Evolutionary conservation across 2,797 vertebrate species (phyloP), one percentile per base, ranked within the genome.

Genomic region (Lutjanus argentimaculatus): DNA sequence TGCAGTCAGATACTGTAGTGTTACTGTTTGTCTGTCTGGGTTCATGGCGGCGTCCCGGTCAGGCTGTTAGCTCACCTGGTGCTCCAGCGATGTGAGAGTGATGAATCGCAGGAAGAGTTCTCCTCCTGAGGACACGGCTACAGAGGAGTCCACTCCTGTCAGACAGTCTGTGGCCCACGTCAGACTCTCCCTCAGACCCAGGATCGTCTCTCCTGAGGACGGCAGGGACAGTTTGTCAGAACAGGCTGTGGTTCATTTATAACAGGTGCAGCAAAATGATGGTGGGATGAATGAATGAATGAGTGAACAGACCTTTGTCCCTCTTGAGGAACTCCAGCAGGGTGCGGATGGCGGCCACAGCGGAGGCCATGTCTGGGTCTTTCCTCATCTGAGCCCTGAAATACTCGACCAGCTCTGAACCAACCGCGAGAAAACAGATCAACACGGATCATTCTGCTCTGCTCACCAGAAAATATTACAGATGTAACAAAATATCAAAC

Each of bases 91-190:
- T 0, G 99, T 98, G 72, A 99, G 98, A 64, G 96, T 99, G 88
- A 99, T 99, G 92, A 99, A 99, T 45, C 98, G 97, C 52, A 99
- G 95, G 93, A 99, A 99, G 46, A 99, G 97, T 85, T 99, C 98
- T 62, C 98, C 98, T 0, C 97, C 98, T 0, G 98, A 99, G 6
- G 97, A 99, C 46, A 99, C 97, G 0, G 98, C 97, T 88, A 99
- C 99, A 0, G 99, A 99, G 1, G 99, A 99, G 94, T 99, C 98
- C 46, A 96, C 97, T 1, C 95, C 91, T 0, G 95, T 97, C 67
- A 99, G 93, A 0, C 95, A 96, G 81, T 94, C 91, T 52, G 97
- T 99, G 80, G 98, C 97, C 64, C 83, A 91, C 22, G 89, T 98
- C 93, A 99, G 92, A 81, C 96, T 99, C 72, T 97, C 98, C 79